Evolutionary conservation across 2,888 invertebrate genomes (phyloP), one percentile per base, ranked within the genome.

Genomic region (Abscondita cerata): DNA sequence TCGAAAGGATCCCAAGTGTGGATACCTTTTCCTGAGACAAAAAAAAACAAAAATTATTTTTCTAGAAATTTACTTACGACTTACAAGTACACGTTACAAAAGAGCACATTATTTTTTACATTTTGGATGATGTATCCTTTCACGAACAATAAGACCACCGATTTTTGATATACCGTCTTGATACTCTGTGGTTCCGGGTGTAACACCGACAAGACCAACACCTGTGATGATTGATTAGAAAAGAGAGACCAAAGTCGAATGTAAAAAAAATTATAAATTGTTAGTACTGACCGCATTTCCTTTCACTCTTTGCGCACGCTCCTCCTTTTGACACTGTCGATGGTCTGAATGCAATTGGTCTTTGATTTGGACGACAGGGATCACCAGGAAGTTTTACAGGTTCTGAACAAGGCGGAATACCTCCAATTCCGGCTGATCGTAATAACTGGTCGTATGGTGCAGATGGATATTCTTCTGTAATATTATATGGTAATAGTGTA

Each of bases 121-220:
- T 12, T 44, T 18, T 2, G 15, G 19, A 16, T 31, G 47, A 65
- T 87, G 87, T 25, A 87, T 72, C 65, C 84, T 85, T 74, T 85
- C 84, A 46, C 83, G 80, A 77, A 88, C 85, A 51, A 89, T 88
- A 65, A 85, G 81, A 3, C 81, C 82, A 1, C 87, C 88, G 1
- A 87, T 80, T 71, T 85, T 85, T 1, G 84, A 85, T 11, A 88
- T 85, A 0, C 82, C 83, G 63, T 88, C 88, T 72, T 86, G 85
- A 74, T 89, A 89, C 75, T 89, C 89, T 0, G 85, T 83, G 64
- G 81, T 82, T 16, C 77, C 77, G 31, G 73, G 66, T 3, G 76
- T 71, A 50, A 59, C 54, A 25, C 60, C 65, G 11, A 48, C 19
- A 11, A 65, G 50, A 38, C 65, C 67, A 25, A 59, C 58, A 11